Evolutionary conservation across 2,888 invertebrate species (phyloP), one percentile per base, ranked within the genome.

Genomic region (Rhabditoides inermis): DNA sequence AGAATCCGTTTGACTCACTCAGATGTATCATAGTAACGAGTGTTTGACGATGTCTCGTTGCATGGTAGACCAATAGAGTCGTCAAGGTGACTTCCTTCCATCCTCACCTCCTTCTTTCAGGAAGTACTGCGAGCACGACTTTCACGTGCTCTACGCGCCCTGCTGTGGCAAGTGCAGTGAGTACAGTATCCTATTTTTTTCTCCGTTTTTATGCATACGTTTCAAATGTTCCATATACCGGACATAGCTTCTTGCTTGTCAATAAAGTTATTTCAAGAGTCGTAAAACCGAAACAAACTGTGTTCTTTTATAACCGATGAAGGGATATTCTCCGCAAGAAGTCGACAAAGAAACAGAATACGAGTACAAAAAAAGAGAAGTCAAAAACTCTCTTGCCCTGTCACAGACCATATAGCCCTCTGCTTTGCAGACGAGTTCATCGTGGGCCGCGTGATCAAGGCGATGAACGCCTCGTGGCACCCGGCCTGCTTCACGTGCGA

Each of bases 401-500:
- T 39, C 20, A n/a, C 15, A 20, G 6, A 10, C n/a, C n/a, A n/a
- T n/a, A n/a, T n/a, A n/a, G n/a, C n/a, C n/a, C 36, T 30, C 2
- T 39, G 7, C 18, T 48, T 59, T 65, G 27, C 45, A 68, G 68
- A 73, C 50, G 91, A 92, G 79, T 98, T 98, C 78, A 90, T 98
- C 56, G 90, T 95, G 77, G 98, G 98, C 0, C 85, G 98, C 53
- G 98, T 99, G 42, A 98, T 99, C 77, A 98, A 98, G 79, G 98
- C 98, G 0, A 94, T 98, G 91, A 91, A 94, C 76, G 85, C 89
- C 30, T 92, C 89, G 78, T 99, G 98, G 98, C 98, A 99, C 81
- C 94, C 95, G 2, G 84, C 85, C 56, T 99, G 98, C 78, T 99
- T 99, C 83, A 85, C 88, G 23, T 99, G 98, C 77, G 88, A 94